Conservation (phyloP, 2,888 invertebrate species). For the Himalopsyche japonica region DNA sequence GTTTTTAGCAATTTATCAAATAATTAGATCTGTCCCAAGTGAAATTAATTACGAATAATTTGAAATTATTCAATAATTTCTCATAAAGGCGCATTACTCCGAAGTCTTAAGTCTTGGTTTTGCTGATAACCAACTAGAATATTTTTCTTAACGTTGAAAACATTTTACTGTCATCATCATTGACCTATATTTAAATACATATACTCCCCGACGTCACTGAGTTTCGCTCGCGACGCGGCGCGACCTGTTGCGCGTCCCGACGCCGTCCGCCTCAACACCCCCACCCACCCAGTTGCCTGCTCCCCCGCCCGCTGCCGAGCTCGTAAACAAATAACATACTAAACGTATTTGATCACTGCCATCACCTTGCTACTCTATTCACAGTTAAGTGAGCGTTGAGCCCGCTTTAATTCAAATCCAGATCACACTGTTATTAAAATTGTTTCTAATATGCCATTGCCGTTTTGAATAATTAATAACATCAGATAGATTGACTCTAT, state of each 20-base stretch:
- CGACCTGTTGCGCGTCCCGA: constrained; percentile 46
- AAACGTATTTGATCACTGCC: constrained; percentile 37
- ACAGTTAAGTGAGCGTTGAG: background rate
- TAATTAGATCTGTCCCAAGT: no score
- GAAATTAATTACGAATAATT: no score
- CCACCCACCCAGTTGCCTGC: background rate
- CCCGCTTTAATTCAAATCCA: background rate
- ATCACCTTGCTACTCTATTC: constrained; percentile 16
- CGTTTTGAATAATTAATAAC: background rate
- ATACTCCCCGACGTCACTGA: background rate
- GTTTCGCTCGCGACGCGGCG: constrained; percentile 38
- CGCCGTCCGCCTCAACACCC: constrained; percentile 19
- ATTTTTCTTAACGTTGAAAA: background rate
- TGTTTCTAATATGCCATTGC: background rate
- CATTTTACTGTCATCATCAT: background rate
- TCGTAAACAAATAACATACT: constrained; percentile 40
- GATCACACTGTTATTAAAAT: background rate
- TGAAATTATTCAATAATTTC: no score
- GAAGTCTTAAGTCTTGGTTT: no score
- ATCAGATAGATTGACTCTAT: no score
- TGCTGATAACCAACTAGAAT: no score
- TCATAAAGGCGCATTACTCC: no score
- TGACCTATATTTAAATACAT: background rate
- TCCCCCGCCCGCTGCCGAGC: constrained; percentile 5
- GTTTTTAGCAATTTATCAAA: no score